Evolutionary conservation across 2,888 invertebrate species (phyloP).

Genomic region (Mesorhabditis sp.): DNA sequence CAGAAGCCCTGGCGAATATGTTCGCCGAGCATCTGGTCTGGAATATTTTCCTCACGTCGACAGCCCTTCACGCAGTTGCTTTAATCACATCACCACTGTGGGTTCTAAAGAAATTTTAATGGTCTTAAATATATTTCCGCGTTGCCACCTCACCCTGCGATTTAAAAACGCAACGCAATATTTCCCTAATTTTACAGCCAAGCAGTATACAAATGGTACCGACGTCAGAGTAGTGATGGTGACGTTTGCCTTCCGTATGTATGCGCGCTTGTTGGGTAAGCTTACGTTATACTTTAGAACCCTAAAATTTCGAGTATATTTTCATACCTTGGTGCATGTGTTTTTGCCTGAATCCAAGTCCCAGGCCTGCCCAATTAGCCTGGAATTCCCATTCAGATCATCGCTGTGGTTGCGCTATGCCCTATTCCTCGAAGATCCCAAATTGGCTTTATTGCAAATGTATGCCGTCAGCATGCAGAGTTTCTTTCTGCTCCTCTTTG

Average conservation of each 20-base stretch:
- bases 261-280: constrained; percentile 48
- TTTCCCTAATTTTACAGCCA: constrained; percentile 38
- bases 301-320: no score
- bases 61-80: constrained; percentile 54
- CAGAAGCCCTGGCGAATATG: constrained; percentile 21
- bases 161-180: no score
- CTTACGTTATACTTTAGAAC: constrained; percentile 1
- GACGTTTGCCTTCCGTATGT: constrained; percentile 53
- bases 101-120: constrained; percentile 11
- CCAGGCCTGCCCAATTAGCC: background rate
- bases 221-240: constrained; percentile 46
- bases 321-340: background rate
- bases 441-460: constrained; percentile 44
- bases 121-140: no score
- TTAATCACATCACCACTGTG: constrained; percentile 55
- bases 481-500: constrained; percentile 45
- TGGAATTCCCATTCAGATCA: constrained; percentile 27
- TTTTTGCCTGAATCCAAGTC: background rate
- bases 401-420: constrained; percentile 53
- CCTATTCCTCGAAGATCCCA: constrained; percentile 50
- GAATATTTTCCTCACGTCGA: constrained; percentile 51
- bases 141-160: no score
- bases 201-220: constrained; percentile 55
- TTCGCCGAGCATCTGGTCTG: constrained; percentile 52
- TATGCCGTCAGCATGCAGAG: constrained; percentile 53